A percentile compares a stretch with the other conserved stretches of the same genome.
These are phyloP conservation scores for Eremobia ochroleuca DNA, from an alignment of 2,888 invertebrate species.

Conservation along the genomic window DNA sequence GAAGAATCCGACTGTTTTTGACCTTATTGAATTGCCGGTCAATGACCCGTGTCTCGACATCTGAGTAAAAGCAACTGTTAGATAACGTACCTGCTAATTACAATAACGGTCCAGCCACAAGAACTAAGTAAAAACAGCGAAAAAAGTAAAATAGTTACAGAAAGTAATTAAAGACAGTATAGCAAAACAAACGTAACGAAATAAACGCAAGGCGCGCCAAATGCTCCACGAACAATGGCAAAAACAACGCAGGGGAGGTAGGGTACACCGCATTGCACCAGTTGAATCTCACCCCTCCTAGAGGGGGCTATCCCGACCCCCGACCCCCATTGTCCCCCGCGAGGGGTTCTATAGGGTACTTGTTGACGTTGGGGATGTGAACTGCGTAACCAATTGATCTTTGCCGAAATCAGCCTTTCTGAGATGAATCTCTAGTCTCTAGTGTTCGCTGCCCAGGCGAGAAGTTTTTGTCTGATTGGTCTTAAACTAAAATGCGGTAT, in stretches of 20 bases:
- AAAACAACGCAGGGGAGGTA: conserved; percentile 63
- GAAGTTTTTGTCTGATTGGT: not conserved
- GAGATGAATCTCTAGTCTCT: conserved; percentile 44
- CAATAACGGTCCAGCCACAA: not conserved
- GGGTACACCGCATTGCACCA: conserved; percentile 90
- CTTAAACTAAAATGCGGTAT: not conserved
- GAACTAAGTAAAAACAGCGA: not conserved
- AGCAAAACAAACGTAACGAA: conserved; percentile 79
- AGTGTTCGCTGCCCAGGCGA: not conserved
- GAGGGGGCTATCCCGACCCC: conserved; percentile 57
- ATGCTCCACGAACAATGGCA: conserved; percentile 60
- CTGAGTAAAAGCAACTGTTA: not conserved
- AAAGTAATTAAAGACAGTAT: conserved; percentile 70
- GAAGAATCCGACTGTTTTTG: not conserved
- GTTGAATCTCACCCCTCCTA: conserved; percentile 87
- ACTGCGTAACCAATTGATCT: conserved; percentile 76
- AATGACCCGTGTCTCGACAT: conserved; percentile 1
- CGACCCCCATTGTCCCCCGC: conserved; percentile 57
- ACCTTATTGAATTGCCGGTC: not conserved
- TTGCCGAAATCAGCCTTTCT: conserved; percentile 63
- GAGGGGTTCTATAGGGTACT: conserved; percentile 76
- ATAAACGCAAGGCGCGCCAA: conserved; percentile 69
- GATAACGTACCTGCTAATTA: conserved; percentile 5
- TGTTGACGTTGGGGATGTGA: conserved; percentile 82
- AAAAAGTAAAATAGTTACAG: conserved; percentile 21